A percentile compares a stretch with the other conserved stretches of the same genome.
These are phyloP conservation scores for Camponotus fellah DNA, from an alignment of 2,888 invertebrate species.

Conservation along the genomic window DNA sequence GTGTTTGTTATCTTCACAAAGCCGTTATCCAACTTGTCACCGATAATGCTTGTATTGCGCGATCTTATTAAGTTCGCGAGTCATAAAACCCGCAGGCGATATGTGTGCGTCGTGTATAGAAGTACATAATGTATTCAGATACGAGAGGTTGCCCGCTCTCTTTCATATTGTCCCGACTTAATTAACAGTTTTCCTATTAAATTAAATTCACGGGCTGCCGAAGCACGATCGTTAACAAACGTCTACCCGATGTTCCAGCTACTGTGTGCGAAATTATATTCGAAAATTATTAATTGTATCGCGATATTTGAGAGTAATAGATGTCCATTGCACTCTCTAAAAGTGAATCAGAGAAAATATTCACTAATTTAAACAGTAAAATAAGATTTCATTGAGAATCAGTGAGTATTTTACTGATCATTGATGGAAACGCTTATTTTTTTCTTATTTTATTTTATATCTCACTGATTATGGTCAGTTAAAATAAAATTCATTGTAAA, in stretches of 20 bases:
- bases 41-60: slow-evolving; percentile 57
- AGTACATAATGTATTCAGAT: slow-evolving; percentile 41
- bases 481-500: no score
- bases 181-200: slow-evolving; percentile 68
- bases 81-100: slow-evolving; percentile 58
- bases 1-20: slow-evolving; percentile 10
- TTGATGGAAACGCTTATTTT: no score
- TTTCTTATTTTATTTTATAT: no score
- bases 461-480: no score
- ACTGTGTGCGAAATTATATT: background rate
- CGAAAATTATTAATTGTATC: slow-evolving; percentile 1
- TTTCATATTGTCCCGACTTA: slow-evolving; percentile 49
- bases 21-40: slow-evolving; percentile 49
- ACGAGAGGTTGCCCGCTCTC: slow-evolving; percentile 24
- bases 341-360: no score
- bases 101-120: background rate
- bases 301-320: background rate
- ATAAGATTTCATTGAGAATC: no score
- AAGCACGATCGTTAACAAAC: slow-evolving; percentile 34
- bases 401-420: no score
- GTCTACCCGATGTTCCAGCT: background rate
- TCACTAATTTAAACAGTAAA: no score
- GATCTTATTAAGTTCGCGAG: slow-evolving; percentile 62
- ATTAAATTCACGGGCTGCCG: slow-evolving; percentile 67
- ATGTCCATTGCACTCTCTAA: background rate